phyloP scores from a whole-genome alignment of 2,797 vertebrate species.

The Cryptoprocta ferox region DNA sequence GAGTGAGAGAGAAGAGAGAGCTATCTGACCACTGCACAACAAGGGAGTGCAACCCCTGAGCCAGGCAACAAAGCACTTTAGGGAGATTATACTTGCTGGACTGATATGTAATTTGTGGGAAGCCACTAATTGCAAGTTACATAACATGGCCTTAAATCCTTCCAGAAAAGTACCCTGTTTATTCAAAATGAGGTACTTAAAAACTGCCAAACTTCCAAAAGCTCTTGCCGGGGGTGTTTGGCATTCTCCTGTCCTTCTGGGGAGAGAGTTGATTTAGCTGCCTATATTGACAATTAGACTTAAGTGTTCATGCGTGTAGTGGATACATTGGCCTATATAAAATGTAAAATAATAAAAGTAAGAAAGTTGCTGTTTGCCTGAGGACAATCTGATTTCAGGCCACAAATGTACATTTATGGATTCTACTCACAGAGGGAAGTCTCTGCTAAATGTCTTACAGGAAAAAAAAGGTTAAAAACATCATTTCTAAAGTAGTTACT shows the following conservation, averaged over 20 bases:
- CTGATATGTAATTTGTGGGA: conserved; percentile 85
- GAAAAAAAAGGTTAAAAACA: not conserved
- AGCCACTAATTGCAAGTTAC: conserved; percentile 87
- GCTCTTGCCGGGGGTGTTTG: conserved; percentile 67
- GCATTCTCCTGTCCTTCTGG: not conserved
- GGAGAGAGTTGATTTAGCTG: not conserved
- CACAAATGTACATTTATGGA: not conserved
- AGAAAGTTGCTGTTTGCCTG: not conserved
- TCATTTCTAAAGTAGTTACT: not conserved
- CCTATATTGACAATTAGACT: not conserved
- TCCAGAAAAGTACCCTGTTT: conserved; percentile 80
- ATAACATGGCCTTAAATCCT: conserved; percentile 82
- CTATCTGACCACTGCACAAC: conserved; percentile 72
- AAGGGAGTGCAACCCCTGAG: conserved; percentile 76
- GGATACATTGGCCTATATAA: not conserved
- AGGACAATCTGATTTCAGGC: not conserved
- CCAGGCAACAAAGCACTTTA: conserved; percentile 78
- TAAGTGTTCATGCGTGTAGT: not conserved
- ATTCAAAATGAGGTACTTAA: conserved; percentile 82
- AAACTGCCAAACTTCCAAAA: conserved; percentile 80
- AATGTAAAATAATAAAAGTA: not conserved
- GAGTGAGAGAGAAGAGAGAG: conserved; percentile 69
- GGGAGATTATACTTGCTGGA: conserved; percentile 79
- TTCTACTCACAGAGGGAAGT: not conserved
- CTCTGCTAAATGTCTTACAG: not conserved